These are phyloP conservation scores for Coreius guichenoti DNA, from an alignment of 2,797 vertebrate species.

Conservation along the genomic window DNA sequence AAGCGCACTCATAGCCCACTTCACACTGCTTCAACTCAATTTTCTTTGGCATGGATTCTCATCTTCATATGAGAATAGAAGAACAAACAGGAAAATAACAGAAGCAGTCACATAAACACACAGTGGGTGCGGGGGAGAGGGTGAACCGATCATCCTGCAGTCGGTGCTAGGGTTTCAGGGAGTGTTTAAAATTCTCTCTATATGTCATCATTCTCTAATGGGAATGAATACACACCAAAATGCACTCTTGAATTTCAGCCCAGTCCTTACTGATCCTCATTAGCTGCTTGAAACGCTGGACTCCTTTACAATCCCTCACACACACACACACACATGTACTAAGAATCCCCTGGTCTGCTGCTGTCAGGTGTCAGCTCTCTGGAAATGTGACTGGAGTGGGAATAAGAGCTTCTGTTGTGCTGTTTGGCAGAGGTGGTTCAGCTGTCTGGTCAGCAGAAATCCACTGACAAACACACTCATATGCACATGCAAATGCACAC, in stretches of 20 bases:
- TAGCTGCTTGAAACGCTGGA: slow-evolving; percentile 17
- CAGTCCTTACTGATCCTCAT: slow-evolving; percentile 1
- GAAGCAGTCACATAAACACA: slow-evolving; percentile 45
- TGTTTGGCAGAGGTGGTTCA: slow-evolving; percentile 67
- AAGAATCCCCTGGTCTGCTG: slow-evolving; percentile 57
- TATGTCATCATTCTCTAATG: not conserved
- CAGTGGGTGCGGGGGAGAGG: slow-evolving; percentile 25
- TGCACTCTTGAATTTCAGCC: slow-evolving; percentile 11
- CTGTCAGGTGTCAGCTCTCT: slow-evolving; percentile 69
- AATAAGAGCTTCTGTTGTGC: slow-evolving; percentile 65
- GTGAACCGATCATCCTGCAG: not conserved
- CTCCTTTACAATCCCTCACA: slow-evolving; percentile 55
- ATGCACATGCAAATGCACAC: slow-evolving; percentile 7
- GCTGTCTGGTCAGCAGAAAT: slow-evolving; percentile 65
- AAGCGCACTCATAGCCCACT: slow-evolving; percentile 71
- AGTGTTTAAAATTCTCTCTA: slow-evolving; percentile 6
- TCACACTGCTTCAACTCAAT: slow-evolving; percentile 63
- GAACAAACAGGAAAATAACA: slow-evolving; percentile 35
- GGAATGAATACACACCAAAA: slow-evolving; percentile 4
- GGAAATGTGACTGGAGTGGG: slow-evolving; percentile 62
- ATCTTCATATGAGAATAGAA: slow-evolving; percentile 42
- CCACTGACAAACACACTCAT: slow-evolving; percentile 22
- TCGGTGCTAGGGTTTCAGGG: not conserved
- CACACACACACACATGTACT: slow-evolving; percentile 57
- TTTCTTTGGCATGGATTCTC: slow-evolving; percentile 43